Evolutionary conservation across 2,113 vertebrate genomes (phyloP), one percentile per base, ranked within the genome.

Genomic region (Parus major): DNA sequence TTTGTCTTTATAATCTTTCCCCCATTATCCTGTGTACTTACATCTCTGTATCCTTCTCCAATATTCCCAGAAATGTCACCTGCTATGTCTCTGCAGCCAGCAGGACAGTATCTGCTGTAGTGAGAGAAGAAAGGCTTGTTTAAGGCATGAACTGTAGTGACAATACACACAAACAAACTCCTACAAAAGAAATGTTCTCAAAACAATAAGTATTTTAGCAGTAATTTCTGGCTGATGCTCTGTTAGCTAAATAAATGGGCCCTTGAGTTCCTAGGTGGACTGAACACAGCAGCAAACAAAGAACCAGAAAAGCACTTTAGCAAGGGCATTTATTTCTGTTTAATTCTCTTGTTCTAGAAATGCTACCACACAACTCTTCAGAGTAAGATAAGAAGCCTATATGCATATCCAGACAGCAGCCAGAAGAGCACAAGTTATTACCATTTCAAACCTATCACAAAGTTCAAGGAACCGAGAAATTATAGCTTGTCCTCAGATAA

Each of bases 21-120:
- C 60, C 56, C 49, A 4, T 87, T 56, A 31, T 68, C 11, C 15
- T 36, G 20, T 31, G 25, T 95, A 98, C 98, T 99, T 97, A 99
- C 99, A 93, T 99, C 98, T 98, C 98, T 98, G 85, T 99, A 99
- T 81, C 99, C 98, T 93, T 98, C 97, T 64, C 95, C 95, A 41
- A 98, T 52, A 87, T 99, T 98, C 61, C 99, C 99, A 64, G 98
- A 98, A 90, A 99, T 95, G 61, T 98, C 98, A 52, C 98, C 99
- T 71, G 96, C 95, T 94, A 98, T 50, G 33, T 98, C 98, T 97
- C 96, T 98, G 97, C 99, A 99, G 91, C 99, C 98, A 97, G 98
- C 98, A 49, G 99, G 99, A 97, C 99, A 99, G 93, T 98, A 99
- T 93, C 98, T 99, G 96, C 98, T 99, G 73, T 11, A 94, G 85